These are phyloP conservation scores for Meliscaeva auricollis DNA, from an alignment of 2,888 invertebrate genomes.

Conservation along the genomic window DNA sequence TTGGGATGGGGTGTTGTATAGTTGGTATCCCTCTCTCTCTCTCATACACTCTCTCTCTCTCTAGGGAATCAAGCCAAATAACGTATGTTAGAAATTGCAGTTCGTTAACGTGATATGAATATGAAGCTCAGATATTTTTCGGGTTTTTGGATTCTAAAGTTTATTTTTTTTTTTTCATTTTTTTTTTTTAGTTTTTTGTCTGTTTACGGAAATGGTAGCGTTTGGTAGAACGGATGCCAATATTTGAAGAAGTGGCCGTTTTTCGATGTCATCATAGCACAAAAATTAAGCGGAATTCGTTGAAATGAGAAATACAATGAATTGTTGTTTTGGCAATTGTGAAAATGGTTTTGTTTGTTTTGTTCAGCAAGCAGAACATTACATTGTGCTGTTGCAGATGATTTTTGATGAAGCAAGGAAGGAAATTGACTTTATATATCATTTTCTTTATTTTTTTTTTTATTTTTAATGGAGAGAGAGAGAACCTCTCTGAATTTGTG, in stretches of 20 bases:
- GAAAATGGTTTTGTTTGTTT: conserved; percentile 60
- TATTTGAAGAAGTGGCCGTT: conserved; percentile 49
- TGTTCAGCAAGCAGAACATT: conserved; percentile 24
- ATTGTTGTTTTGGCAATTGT: conserved; percentile 68
- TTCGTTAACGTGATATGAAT: conserved; percentile 75
- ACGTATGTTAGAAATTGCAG: conserved; percentile 74
- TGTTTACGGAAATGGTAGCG: conserved; percentile 47
- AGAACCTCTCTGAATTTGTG: not conserved
- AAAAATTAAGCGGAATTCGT: conserved; percentile 59
- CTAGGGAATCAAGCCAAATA: conserved; percentile 71
- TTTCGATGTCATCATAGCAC: conserved; percentile 26
- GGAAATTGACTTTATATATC: conserved; percentile 27
- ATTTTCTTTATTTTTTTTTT: not conserved
- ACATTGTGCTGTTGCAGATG: conserved; percentile 36
- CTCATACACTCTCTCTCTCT: not conserved
- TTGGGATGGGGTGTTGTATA: conserved; percentile 14
- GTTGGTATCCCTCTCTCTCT: not conserved
- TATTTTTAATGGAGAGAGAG: not conserved
- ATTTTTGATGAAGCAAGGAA: conserved; percentile 14
- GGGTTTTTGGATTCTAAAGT: conserved; percentile 41
- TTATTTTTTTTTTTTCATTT: conserved; percentile 4
- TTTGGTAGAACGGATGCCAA: conserved; percentile 51
- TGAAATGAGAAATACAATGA: conserved; percentile 64
- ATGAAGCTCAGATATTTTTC: conserved; percentile 64
- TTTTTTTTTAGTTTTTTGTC: conserved; percentile 1